Conservation (phyloP, 2,888 invertebrate species). For the Adelphocoris suturalis region DNA sequence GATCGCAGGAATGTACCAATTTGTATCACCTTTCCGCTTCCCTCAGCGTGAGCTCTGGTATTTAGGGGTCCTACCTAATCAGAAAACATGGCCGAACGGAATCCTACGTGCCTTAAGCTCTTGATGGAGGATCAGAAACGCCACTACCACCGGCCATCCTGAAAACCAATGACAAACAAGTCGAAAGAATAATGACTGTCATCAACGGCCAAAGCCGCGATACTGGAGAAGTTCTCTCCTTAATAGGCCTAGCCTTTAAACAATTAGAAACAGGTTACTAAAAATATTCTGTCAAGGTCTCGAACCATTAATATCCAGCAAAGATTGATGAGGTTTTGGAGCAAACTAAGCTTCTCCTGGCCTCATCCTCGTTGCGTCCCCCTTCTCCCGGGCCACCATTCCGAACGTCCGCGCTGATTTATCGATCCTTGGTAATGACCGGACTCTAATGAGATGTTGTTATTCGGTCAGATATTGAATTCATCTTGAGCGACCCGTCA, state of each 20-base stretch:
- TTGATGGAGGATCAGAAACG: conserved; percentile 25
- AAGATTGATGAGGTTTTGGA: conserved; percentile 68
- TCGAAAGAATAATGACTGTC: conserved; percentile 65
- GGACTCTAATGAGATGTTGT: conserved; percentile 70
- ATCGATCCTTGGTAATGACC: conserved; percentile 66
- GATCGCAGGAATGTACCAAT: not conserved
- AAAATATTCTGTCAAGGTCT: conserved; percentile 70
- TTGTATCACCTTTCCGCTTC: not conserved
- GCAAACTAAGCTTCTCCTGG: conserved; percentile 51
- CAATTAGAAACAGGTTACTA: conserved; percentile 73
- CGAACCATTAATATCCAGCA: conserved; percentile 68
- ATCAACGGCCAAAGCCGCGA: conserved; percentile 54
- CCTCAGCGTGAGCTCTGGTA: not conserved
- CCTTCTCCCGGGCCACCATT: not conserved
- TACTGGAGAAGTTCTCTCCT: conserved; percentile 5
- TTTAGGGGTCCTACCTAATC: not conserved
- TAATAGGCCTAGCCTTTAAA: conserved; percentile 65
- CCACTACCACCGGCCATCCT: not conserved
- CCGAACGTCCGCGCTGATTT: conserved; percentile 60
- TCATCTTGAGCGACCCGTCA: conserved; percentile 60
- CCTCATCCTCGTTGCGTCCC: not conserved
- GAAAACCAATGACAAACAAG: conserved; percentile 64
- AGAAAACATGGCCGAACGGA: not conserved
- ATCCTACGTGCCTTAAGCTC: not conserved
- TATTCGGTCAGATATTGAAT: conserved; percentile 67